Percentiles rank a stretch among this genome's conserved stretches.
Evolutionary conservation across 1,140 invertebrate species (phyloP).

Genomic region (Camponotus floridanus): DNA sequence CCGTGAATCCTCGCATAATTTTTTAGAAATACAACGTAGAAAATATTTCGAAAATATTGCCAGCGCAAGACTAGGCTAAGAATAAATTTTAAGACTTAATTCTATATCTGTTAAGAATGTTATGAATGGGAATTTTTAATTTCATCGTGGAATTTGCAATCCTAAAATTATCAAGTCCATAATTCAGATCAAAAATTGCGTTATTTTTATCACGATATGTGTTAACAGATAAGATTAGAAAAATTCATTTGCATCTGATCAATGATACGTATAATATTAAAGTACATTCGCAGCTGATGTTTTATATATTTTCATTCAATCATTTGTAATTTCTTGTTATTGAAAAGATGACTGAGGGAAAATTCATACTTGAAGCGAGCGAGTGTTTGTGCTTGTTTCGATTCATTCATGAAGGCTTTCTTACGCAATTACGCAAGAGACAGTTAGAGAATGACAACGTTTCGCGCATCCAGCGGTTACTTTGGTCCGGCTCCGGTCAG

Average conservation of each 20-base stretch:
- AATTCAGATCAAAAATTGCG: not conserved
- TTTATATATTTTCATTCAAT: not conserved
- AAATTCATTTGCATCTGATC: not conserved
- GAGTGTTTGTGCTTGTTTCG: not conserved
- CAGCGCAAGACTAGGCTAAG: not conserved
- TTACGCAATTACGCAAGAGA: conserved; percentile 59
- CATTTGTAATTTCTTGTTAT: not conserved
- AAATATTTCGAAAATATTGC: conserved; percentile 4
- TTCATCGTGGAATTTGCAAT: conserved; percentile 6
- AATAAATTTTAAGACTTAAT: not conserved
- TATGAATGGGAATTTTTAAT: not conserved
- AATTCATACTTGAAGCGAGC: not conserved
- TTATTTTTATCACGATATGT: not conserved
- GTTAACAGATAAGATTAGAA: not conserved
- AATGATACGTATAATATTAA: not conserved
- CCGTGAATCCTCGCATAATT: conserved; percentile 13
- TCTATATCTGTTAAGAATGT: not conserved
- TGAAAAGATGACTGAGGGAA: not conserved
- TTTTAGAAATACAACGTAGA: not conserved
- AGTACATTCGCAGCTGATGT: no score
- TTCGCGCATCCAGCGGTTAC: conserved; percentile 23
- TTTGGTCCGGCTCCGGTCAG: conserved; percentile 62
- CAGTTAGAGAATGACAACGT: conserved; percentile 5
- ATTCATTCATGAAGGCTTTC: conserved; percentile 6
- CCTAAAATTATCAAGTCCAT: conserved; percentile 1